phyloP scores from a whole-genome alignment of 1,140 invertebrate genomes.

The Oncopodura yosiiana region DNA sequence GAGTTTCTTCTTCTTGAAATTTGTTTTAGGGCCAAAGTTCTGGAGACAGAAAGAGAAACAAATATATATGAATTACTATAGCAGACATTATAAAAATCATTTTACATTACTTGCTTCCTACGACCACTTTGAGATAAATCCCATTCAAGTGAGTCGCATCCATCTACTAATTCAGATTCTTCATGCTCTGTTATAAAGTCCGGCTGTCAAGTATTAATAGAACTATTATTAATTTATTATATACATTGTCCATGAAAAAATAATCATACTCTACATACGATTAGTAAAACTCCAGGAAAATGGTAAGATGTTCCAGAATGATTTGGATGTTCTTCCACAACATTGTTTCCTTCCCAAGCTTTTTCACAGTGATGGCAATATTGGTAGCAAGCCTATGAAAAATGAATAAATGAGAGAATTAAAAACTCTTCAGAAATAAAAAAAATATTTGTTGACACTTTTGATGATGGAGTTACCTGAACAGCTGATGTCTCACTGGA shows the following conservation, averaged over 20 bases:
- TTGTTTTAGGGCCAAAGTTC: conserved; percentile 97
- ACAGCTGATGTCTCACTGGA: too few species aligned
- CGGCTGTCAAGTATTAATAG: too few species aligned
- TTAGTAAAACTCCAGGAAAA: conserved; percentile 60
- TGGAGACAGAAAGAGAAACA: conserved; percentile 42
- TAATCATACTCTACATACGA: conserved; percentile 38
- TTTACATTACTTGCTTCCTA: conserved; percentile 65
- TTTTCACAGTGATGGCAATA: conserved; percentile 66
- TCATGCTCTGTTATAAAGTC: conserved; percentile 68
- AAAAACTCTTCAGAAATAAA: background rate
- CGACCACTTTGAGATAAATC: conserved; percentile 87
- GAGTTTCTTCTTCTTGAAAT: conserved; percentile 95
- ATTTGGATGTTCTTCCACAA: conserved; percentile 53
- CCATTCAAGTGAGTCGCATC: conserved; percentile 77
- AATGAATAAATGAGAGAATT: too few species aligned
- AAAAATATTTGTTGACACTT: background rate
- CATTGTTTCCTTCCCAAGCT: conserved; percentile 55
- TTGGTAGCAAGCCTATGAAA: conserved; percentile 52
- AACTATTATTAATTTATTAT: background rate
- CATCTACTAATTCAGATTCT: conserved; percentile 53
- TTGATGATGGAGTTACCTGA: background rate
- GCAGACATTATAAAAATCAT: too few species aligned
- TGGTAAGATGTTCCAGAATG: conserved; percentile 51
- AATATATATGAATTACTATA: too few species aligned
- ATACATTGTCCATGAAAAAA: background rate